These are phyloP conservation scores for Colletes latitarsis DNA, from an alignment of 1,140 invertebrate genomes.

Conservation along the genomic window DNA sequence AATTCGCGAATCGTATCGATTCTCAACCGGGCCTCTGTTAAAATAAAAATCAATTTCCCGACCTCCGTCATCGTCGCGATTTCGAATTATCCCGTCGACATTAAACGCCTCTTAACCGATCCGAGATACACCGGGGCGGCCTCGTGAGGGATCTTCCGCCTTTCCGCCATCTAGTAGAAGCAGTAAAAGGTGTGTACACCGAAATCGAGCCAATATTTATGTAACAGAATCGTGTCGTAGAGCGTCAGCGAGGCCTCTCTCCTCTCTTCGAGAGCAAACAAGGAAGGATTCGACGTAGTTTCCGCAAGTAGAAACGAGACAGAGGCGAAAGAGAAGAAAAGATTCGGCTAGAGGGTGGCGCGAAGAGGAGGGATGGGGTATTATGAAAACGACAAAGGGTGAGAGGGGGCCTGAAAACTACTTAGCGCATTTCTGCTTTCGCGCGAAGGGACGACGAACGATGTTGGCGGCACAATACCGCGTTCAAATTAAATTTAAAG, in stretches of 20 bases:
- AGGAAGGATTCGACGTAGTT: slow-evolving; percentile 21
- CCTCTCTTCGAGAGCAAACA: slow-evolving; percentile 47
- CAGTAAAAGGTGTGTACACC: slow-evolving; percentile 62
- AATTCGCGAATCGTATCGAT: no score
- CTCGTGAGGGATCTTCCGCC: slow-evolving; percentile 25
- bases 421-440: slow-evolving; percentile 46
- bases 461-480: slow-evolving; percentile 58
- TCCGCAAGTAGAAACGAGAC: neutral
- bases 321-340: neutral
- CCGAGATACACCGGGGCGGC: slow-evolving; percentile 32
- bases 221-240: slow-evolving; percentile 63
- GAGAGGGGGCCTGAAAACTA: slow-evolving; percentile 35
- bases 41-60: slow-evolving; percentile 37
- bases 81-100: slow-evolving; percentile 59
- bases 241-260: slow-evolving; percentile 37
- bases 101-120: slow-evolving; percentile 63
- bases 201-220: slow-evolving; percentile 70
- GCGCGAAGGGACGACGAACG: slow-evolving; percentile 22
- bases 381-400: slow-evolving; percentile 50
- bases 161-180: slow-evolving; percentile 6
- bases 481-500: slow-evolving; percentile 70
- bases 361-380: slow-evolving; percentile 13
- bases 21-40: neutral
- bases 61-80: slow-evolving; percentile 11
- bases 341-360: no score